Base-by-base conservation (phyloP, 2,888 invertebrate species). In the Agrochola lota region DNA sequence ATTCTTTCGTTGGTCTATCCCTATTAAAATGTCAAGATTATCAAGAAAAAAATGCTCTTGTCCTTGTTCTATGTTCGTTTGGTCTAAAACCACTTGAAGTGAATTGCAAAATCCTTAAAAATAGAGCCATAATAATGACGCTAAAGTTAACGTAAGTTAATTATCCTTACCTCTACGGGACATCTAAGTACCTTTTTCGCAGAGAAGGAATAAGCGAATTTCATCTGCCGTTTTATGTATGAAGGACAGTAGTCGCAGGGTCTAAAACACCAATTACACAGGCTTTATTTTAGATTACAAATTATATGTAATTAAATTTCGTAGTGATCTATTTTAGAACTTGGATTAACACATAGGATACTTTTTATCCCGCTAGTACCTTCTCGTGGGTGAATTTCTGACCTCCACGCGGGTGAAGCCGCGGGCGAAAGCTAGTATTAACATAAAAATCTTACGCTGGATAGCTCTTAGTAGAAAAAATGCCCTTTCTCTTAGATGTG, bases 201-300 rank as follows among this genome's bases (percentile, higher is more conserved):
- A 12, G 94, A 92, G 78, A 97, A 97, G 84, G 96, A 91, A 89
- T 96, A 95, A 0, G 94, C 90, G 74, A 96, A 97, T 85, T 94
- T 95, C 90, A 97, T 94, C 81, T 95, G 87, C 49, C 92, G 91
- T 85, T 94, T 95, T 78, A 93, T 94, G 75, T 91, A 94, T 60
- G 91, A 90, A 11, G 96, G 95, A 49, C 89, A 91, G 84, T 97
- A 97, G 75, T 95, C 95, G 78, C 97, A 96, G 1, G 97, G 88
- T 68, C 97, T 97, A 79, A 72, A 85, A 80, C 11, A 69, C 20
- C 12, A 74, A 72, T 35, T 23, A 78, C 46, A 60, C 8, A 17
- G 40, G n/a, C 4, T 52, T 35, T 46, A 1, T 46, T 35, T 57
- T 43, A 23, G 2, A 55, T 57, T 30, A 23, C 1, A 55, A 23